phyloP scores from a whole-genome alignment of 1,140 invertebrate genomes.

The Capitella teleta region DNA sequence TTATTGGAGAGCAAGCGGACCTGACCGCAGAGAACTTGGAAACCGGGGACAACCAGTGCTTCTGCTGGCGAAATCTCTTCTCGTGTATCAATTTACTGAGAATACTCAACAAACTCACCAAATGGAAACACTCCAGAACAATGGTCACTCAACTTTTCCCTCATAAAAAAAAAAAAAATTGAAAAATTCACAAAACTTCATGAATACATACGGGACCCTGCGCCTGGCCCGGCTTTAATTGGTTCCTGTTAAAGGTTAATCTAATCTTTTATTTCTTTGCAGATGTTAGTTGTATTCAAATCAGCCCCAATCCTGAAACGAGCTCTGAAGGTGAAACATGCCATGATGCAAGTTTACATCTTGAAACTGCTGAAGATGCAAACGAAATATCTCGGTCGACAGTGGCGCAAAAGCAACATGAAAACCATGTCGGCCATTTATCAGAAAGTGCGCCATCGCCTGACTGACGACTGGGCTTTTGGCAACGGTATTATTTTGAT shows the following conservation, averaged over 20 bases:
- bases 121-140: slow-evolving; percentile 98
- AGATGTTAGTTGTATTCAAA: slow-evolving; percentile 99
- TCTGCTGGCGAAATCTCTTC: slow-evolving; percentile 96
- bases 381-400: slow-evolving; percentile 94
- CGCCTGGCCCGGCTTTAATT: no score
- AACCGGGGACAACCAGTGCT: slow-evolving; percentile 72
- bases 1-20: slow-evolving; percentile 90
- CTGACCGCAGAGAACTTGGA: slow-evolving; percentile 86
- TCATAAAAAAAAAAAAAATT: no score
- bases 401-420: slow-evolving; percentile 99
- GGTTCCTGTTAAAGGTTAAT: background rate
- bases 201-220: no score
- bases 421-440: slow-evolving; percentile 99
- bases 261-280: slow-evolving; percentile 18
- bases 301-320: slow-evolving; percentile 96
- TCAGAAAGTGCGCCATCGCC: slow-evolving; percentile 69
- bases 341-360: slow-evolving; percentile 96
- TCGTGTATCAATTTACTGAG: slow-evolving; percentile 94
- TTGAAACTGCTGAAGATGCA: slow-evolving; percentile 98
- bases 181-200: no score
- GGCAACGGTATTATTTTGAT: slow-evolving; percentile 67
- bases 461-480: slow-evolving; percentile 99
- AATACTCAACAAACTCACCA: slow-evolving; percentile 96
- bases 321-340: slow-evolving; percentile 77
- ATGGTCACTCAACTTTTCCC: slow-evolving; percentile 73